Base-by-base conservation (phyloP, 2,797 vertebrate genomes). In the Sebastolobus altivelis region DNA sequence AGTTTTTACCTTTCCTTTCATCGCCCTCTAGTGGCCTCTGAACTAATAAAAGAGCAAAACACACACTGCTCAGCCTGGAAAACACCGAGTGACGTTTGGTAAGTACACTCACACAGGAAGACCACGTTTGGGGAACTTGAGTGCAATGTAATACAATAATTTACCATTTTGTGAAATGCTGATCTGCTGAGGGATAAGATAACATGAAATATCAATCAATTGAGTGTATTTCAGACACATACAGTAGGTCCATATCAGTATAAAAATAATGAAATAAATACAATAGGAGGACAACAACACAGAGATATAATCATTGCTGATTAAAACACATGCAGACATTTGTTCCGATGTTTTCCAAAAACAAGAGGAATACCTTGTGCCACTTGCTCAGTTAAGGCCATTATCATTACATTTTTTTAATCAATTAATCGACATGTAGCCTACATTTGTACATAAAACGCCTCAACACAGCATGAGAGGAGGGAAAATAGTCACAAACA, bases 11-110 rank as follows among this genome's bases (percentile, higher is more conserved):
- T 35, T 65, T 18, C 29, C 54, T 52, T 49, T 20, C 29, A 67
- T 1, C 9, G 68, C 69, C 86, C 82, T 67, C 79, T 80, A 46
- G 80, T 77, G 86, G 75, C 40, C 14, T 1, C 4, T 35, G 8
- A 27, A 1, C 16, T 3, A 38, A 27, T 18, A 4, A 11, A 8
- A 16, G 5, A 5, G 10, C 2, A 6, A 54, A 22, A 38, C 12
- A 16, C 6, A 25, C 22, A 27, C 13, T 18, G 25, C 43, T 58
- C 40, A 27, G 16, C 5, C 49, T 40, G 79, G 37, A 73, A 84
- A 81, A 20, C 2, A 20, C 49, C 25, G 0, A 16, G 22, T 80
- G 76, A 77, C 65, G 49, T 73, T 43, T 31, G 40, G 73, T 11
- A 72, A 84, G n/a, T 12, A 37, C 6, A 8, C 13, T 56, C n/a